Percentiles rank a stretch among this genome's conserved stretches.
These are phyloP conservation scores for Sinodicranocentrus sp. DNA, from an alignment of 2,888 invertebrate genomes.

Conservation along the genomic window DNA sequence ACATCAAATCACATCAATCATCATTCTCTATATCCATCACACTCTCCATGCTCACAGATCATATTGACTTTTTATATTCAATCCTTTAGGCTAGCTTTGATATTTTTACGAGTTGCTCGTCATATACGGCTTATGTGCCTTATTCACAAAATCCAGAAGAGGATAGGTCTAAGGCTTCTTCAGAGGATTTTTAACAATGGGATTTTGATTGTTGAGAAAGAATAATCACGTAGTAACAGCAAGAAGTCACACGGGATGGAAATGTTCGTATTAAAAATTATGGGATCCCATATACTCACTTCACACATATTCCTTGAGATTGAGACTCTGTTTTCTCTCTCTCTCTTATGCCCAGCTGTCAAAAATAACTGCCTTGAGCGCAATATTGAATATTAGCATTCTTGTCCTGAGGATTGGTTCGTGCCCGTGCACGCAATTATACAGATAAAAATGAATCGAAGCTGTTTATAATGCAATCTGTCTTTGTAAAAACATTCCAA, in stretches of 20 bases:
- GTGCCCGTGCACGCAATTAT: slow-evolving; percentile 50
- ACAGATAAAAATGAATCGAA: slow-evolving; percentile 5
- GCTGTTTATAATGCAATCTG: not conserved
- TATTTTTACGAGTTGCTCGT: too few relatives aligned
- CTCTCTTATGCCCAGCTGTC: slow-evolving; percentile 51
- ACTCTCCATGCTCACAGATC: slow-evolving; percentile 2
- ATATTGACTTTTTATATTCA: not conserved
- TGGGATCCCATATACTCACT: too few relatives aligned
- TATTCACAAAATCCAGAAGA: slow-evolving; percentile 28
- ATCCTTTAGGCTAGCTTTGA: not conserved
- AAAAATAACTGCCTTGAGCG: slow-evolving; percentile 63
- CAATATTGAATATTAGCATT: slow-evolving; percentile 38
- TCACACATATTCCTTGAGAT: too few relatives aligned
- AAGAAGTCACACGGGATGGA: slow-evolving; percentile 37
- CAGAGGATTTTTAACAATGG: slow-evolving; percentile 45
- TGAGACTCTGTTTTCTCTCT: too few relatives aligned
- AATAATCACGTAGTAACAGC: slow-evolving; percentile 55
- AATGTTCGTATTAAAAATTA: slow-evolving; percentile 25
- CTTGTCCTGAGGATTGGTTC: slow-evolving; percentile 56
- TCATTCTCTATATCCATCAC: slow-evolving; percentile 7
- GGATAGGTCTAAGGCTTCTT: not conserved
- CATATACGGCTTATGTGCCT: too few relatives aligned
- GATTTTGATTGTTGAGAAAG: slow-evolving; percentile 42
- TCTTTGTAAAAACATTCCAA: too few relatives aligned
- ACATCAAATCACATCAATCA: slow-evolving; percentile 62